Base-by-base conservation (phyloP, 2,113 vertebrate genomes). In the Corythaixoides concolor region DNA sequence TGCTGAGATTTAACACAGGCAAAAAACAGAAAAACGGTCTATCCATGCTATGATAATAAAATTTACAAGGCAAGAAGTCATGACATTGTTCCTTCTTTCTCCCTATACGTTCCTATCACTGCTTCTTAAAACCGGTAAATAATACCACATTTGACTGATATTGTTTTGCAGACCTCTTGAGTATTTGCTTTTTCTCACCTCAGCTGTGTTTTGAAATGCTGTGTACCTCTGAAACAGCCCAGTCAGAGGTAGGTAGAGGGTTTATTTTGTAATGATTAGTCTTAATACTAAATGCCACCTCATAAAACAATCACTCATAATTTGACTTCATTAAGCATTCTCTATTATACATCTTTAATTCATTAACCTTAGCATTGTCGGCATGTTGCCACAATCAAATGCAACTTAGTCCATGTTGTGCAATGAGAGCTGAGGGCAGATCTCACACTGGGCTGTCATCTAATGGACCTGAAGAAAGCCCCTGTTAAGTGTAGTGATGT, bases 341-440 rank as follows among this genome's bases (percentile, higher is more conserved):
- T 85, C 82, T 67, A 63, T 59, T 90, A 74, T 74, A 69, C 69
- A 90, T 94, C 69, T 88, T 92, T 77, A 93, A 68, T 95, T 96
- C 93, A 96, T 94, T 91, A 95, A 77, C 20, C 30, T 63, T 69
- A 78, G 32, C 49, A 85, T 58, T 92, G 86, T 85, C 89, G 14
- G 93, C 81, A 67, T 89, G 94, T 80, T 91, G 91, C 94, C 95
- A 83, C 85, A 97, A 95, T 97, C 94, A 96, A 79, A 92, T 73
- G 64, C n/a, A 95, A 67, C 85, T 85, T 79, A 59, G 55, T 95
- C 77, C 13, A 3, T 83, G 81, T 89, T 59, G 91, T 63, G 84
- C 74, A 88, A 7, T 35, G 59, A 95, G 78, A 93, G 26, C 75
- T 69, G 55, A 85, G 67, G 70, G 55, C 37, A 85, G 62, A 80